phyloP scores from a whole-genome alignment of 2,797 vertebrate genomes.

The Manis javanica region DNA sequence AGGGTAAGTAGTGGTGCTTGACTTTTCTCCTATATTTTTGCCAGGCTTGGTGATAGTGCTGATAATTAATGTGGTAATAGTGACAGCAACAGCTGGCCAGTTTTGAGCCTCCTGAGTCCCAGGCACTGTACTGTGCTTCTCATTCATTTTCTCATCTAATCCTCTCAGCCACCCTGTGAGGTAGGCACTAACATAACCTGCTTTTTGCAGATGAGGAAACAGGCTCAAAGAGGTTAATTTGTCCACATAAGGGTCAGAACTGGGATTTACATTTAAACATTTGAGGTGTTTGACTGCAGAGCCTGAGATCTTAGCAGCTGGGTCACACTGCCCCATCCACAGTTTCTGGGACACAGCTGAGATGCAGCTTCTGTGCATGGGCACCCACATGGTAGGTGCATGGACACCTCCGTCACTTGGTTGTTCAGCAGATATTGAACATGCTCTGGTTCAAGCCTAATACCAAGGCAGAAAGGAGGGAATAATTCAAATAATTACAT shows the following conservation, averaged over 20 bases:
- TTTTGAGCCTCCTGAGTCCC: neutral
- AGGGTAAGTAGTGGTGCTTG: neutral
- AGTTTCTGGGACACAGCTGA: neutral
- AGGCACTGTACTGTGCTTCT: neutral
- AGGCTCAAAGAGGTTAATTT: neutral
- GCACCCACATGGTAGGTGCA: neutral
- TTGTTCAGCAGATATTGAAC: neutral
- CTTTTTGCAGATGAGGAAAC: neutral
- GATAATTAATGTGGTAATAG: neutral
- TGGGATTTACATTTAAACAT: neutral
- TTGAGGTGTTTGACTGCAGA: neutral
- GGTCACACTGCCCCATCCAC: fast-evolving
- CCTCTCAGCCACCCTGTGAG: neutral
- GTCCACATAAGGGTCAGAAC: neutral
- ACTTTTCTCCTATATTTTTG: neutral
- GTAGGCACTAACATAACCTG: neutral
- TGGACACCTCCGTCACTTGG: neutral
- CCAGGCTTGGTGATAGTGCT: neutral
- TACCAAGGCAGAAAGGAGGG: neutral
- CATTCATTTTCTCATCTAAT: neutral
- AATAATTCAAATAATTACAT: neutral
- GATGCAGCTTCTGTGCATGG: neutral
- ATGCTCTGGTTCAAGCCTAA: neutral
- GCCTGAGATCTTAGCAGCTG: neutral
- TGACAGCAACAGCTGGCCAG: neutral